phyloP scores from a whole-genome alignment of 2,797 vertebrate species.

The Sphenopsis melanotis region DNA sequence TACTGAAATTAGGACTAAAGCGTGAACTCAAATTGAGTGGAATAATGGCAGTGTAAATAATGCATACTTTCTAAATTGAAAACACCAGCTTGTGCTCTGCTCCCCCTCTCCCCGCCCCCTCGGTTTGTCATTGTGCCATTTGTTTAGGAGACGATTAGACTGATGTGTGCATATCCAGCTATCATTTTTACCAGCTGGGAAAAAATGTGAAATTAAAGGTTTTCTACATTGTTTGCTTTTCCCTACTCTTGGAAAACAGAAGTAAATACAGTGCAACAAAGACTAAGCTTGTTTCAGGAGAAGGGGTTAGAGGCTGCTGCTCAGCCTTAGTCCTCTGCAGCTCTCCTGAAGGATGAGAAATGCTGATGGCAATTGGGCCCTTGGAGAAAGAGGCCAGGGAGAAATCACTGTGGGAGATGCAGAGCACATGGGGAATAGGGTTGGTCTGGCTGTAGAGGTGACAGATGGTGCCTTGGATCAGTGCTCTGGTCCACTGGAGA shows the following conservation, averaged over 20 bases:
- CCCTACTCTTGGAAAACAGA: slow-evolving; percentile 16
- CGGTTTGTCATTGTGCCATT: slow-evolving; percentile 76
- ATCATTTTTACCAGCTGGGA: slow-evolving; percentile 70
- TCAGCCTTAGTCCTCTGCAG: background rate
- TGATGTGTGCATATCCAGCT: slow-evolving; percentile 63
- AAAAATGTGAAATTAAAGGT: slow-evolving; percentile 64
- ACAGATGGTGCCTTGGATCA: background rate
- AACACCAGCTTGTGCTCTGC: slow-evolving; percentile 78
- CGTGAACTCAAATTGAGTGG: slow-evolving; percentile 84
- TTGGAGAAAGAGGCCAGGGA: background rate
- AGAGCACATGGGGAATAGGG: background rate
- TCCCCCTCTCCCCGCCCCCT: slow-evolving; percentile 53
- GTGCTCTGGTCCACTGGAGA: background rate
- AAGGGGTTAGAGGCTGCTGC: slow-evolving; percentile 2
- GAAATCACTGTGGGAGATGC: background rate
- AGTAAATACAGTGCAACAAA: slow-evolving; percentile 47
- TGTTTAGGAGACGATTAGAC: slow-evolving; percentile 78
- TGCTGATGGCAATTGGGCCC: background rate
- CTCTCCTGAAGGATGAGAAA: background rate
- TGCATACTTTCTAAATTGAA: slow-evolving; percentile 87
- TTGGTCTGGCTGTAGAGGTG: background rate
- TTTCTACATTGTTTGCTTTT: slow-evolving; percentile 51
- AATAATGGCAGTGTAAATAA: slow-evolving; percentile 89
- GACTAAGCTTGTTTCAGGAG: background rate
- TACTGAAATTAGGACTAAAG: slow-evolving; percentile 89